These are phyloP conservation scores for Myrmophylax atrothorax DNA, from an alignment of 2,113 vertebrate genomes.

Conservation along the genomic window DNA sequence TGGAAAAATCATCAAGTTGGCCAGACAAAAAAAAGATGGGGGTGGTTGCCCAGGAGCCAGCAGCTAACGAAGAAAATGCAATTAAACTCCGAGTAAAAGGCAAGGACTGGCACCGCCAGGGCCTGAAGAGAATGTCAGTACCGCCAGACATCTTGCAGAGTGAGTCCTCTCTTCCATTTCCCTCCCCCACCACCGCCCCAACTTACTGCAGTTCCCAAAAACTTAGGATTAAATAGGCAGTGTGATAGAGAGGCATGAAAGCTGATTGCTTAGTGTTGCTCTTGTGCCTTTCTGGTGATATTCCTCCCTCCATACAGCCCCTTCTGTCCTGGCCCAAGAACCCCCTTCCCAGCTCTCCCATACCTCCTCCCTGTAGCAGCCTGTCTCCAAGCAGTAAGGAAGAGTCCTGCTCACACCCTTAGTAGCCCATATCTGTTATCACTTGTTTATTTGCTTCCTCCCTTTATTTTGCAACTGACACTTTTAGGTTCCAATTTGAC, in stretches of 20 bases:
- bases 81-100: conserved; percentile 43
- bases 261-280: not conserved
- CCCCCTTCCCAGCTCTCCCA: not conserved
- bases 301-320: not conserved
- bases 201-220: not conserved
- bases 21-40: conserved; percentile 27
- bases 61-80: not conserved
- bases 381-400: not conserved
- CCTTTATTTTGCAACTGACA: not conserved
- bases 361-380: not conserved
- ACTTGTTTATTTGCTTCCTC: not conserved
- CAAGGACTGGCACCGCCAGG: conserved; percentile 78
- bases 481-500: not conserved
- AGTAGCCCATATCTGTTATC: not conserved
- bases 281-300: not conserved
- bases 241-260: not conserved
- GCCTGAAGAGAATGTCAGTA: conserved; percentile 72
- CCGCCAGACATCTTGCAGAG: conserved; percentile 50
- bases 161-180: not conserved
- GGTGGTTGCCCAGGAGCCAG: not conserved
- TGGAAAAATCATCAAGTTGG: conserved; percentile 80
- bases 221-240: not conserved
- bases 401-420: not conserved
- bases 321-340: not conserved
- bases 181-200: not conserved